Evolutionary conservation across 2,113 vertebrate species (phyloP), one percentile per base, ranked within the genome.

Genomic region (Alces alces): DNA sequence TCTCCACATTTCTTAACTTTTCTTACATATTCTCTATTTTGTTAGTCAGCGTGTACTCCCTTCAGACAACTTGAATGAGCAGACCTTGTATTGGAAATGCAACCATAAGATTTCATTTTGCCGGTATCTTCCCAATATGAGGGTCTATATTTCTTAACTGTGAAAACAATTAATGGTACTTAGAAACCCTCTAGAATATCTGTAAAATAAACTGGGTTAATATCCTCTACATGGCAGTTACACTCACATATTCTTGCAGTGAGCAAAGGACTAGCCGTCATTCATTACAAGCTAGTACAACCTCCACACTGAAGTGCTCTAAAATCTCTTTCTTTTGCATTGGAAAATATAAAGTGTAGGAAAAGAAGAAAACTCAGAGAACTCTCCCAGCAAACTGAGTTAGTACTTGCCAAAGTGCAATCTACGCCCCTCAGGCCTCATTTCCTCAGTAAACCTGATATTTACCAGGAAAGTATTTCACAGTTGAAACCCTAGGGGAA

Each of bases 381-480:
- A 36, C 8, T 84, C 25, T 76, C 43, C 19, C 23, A 39, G 43
- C 61, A 73, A 88, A 91, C 27, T 33, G 52, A 96, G 70, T 52
- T 33, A 92, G 57, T 11, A 54, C n/a, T 64, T 84, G 21, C 39
- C 54, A 92, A 85, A 76, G 43, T 60, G 80, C 73, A 70, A 55
- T 33, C n/a, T 25, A 45, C 14, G 5, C 10, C 88, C n/a, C 36
- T n/a, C 27, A 45, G n/a, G 52, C 25, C 52, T 66, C 52, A n/a
- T 58, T 92, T 85, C 58, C 90, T 58, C 60, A 64, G n/a, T 79
- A 55, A 95, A 85, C 36, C 36, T 85, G n/a, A 91, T 82, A 91
- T 58, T 88, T 66, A 86, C 86, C 45, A 86, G 92, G 8, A 19
- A 86, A 79, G 6, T 45, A 54, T 83, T 95, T 80, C 57, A 79